Evolutionary conservation across 2,113 vertebrate genomes (phyloP).

Genomic region (Solea senegalensis): DNA sequence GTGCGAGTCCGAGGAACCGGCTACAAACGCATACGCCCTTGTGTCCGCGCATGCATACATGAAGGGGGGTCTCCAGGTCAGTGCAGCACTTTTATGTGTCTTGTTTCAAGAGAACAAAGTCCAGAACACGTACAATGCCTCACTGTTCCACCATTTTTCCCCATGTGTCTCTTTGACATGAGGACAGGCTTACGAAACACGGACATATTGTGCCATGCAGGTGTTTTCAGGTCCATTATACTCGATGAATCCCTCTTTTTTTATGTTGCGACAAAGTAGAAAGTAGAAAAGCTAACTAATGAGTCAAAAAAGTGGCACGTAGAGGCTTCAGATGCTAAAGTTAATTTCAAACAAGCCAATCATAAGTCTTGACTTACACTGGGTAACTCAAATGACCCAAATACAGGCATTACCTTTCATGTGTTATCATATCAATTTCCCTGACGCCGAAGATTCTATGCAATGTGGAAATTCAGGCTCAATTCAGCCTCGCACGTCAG

Average conservation of each 20-base stretch:
- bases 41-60: constrained; percentile 3
- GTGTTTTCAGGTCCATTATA: constrained; percentile 14
- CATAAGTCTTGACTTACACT: not conserved
- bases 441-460: not conserved
- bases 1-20: constrained; percentile 39
- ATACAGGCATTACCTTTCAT: not conserved
- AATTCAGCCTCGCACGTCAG: not conserved
- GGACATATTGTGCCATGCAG: constrained; percentile 19
- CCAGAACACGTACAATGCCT: constrained; percentile 31
- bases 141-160: constrained; percentile 41
- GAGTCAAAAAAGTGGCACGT: not conserved
- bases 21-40: constrained; percentile 28
- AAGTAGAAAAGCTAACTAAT: not conserved
- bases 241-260: constrained; percentile 19
- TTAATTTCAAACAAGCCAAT: not conserved
- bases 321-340: not conserved
- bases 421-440: not conserved
- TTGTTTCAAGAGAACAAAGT: constrained; percentile 54
- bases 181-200: not conserved
- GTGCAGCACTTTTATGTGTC: constrained; percentile 38
- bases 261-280: not conserved
- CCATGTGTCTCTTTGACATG: constrained; percentile 14
- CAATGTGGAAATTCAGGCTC: constrained; percentile 12
- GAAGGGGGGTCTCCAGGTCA: constrained; percentile 37
- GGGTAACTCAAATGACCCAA: not conserved